Base-by-base conservation (phyloP, 2,888 invertebrate genomes). In the Eristalinus aeneus region DNA sequence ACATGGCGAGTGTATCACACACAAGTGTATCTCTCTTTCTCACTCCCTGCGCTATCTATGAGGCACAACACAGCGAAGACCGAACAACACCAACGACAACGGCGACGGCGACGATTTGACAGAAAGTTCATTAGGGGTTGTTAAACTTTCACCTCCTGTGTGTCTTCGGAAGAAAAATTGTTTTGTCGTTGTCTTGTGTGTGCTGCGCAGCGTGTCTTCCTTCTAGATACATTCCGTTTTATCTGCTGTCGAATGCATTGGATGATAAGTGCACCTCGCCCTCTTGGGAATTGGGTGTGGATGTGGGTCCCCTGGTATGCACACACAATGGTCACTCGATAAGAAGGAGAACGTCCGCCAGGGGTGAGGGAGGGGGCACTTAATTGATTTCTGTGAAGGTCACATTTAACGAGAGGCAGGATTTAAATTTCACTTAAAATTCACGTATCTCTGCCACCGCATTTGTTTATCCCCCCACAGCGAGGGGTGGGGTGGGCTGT, bases 81-180 rank as follows among this genome's bases (percentile, higher is more conserved):
- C n/a, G 16, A 46, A 16, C 39, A 5, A 16, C 39, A 5, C 11
- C 39, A 39, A 39, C 39, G 12, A 39, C 39, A 39, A 39, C 39
- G 39, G 58, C 67, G 75, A 61, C 75, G 71, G 58, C 67, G 72
- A 63, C 76, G 71, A 85, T 85, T 85, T 76, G 84, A 80, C 80
- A 77, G 46, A 85, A 85, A 85, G 85, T 85, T 85, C 85, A 85
- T 69, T 80, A 73, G 76, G 80, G 85, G 80, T 85, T 80, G 80
- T 85, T 85, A 85, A 80, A 81, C 85, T 85, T 85, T 85, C 85
- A 85, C 85, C 85, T 85, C 84, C 27, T 16, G 34, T 27, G 56
- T 27, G 56, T 23, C 78, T 65, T 78, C 46, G 46, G 58, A 27
- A 60, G 58, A 78, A 23, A 73, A 65, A 39, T 67, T 32, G 65